These are phyloP conservation scores for Gastrophysa polygoni DNA, from an alignment of 2,888 invertebrate genomes.

Conservation along the genomic window DNA sequence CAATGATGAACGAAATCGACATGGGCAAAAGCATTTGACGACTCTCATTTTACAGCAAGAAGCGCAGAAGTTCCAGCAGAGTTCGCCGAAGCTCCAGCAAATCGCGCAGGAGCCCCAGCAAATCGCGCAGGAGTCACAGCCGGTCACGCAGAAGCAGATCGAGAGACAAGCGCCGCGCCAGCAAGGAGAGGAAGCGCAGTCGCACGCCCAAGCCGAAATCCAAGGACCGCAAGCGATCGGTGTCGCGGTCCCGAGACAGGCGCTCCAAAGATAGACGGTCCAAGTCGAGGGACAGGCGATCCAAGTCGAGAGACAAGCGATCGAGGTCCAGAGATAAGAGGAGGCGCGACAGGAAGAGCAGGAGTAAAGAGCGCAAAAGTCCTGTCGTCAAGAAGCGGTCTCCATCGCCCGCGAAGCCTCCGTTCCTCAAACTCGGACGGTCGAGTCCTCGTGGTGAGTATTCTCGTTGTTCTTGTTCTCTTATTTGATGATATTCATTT, in stretches of 20 bases:
- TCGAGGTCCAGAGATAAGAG: constrained; percentile 47
- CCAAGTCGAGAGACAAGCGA: constrained; percentile 57
- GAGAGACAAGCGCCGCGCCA: constrained; percentile 32
- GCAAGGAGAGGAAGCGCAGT: constrained; percentile 59
- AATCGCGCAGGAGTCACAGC: constrained; percentile 28
- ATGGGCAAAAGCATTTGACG: no score
- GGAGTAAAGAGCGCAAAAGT: constrained; percentile 39
- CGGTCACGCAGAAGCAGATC: constrained; percentile 43
- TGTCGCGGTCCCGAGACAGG: constrained; percentile 44
- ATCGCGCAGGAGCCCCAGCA: constrained; percentile 27
- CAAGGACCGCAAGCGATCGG: constrained; percentile 43
- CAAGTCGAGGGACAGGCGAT: constrained; percentile 41
- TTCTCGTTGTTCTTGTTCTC: no score
- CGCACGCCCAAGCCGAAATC: constrained; percentile 53
- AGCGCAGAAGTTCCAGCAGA: constrained; percentile 34
- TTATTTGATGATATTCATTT: no score
- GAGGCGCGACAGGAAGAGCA: constrained; percentile 34
- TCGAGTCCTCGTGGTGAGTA: constrained; percentile 17
- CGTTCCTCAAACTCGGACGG: constrained; percentile 31
- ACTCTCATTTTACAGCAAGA: constrained; percentile 32
- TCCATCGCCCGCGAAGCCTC: constrained; percentile 34
- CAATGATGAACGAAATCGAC: no score
- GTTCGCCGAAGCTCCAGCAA: constrained; percentile 24
- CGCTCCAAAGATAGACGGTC: constrained; percentile 48
- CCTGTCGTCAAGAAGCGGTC: constrained; percentile 40